Base-by-base conservation (phyloP, 2,888 invertebrate species). In the Miltochrista miniata region DNA sequence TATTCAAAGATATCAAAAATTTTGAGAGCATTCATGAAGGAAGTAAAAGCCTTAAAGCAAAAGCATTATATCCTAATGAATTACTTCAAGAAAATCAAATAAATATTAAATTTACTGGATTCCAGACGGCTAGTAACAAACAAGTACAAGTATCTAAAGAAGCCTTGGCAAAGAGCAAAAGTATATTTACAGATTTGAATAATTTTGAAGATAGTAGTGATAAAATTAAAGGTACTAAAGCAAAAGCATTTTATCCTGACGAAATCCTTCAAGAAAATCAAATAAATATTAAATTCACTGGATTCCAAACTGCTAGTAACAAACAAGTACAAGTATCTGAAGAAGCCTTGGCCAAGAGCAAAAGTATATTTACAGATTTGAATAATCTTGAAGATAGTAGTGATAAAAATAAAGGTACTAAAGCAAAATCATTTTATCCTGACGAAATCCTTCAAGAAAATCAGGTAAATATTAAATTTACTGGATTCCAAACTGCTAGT, bases 261-360 rank as follows among this genome's bases (percentile, higher is more conserved):
- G 39, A 51, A 31, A 37, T 40, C 2, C 13, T 24, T 13, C 35
- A 35, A 24, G 35, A 44, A 35, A 29, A 35, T 29, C 18, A 24
- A 5, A 9, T 1, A 4, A 43, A 24, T 1, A 24, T 13, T 24
- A 34, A 10, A 9, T 45, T 45, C 5, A 7, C 30, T 15, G 45
- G 45, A 31, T 85, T 86, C 56, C 66, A 80, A 60, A 82, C 81
- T 1, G 83, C 79, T 11, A 79, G 63, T 57, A 82, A 83, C 11
- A 81, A 81, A 61, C 51, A 59, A 24, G 68, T 83, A 0, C 48
- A 42, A n/a, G 46, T 85, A 38, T 80, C 83, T 5, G 72, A 83
- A 68, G 68, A 81, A 51, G 72, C 81, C 13, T 59, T 89, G 33
- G 68, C 72, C 2, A 81, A 74, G 61, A 83, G 81, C 38, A 82